Conservation (phyloP, 2,888 invertebrate genomes). For the Euclidia mi region DNA sequence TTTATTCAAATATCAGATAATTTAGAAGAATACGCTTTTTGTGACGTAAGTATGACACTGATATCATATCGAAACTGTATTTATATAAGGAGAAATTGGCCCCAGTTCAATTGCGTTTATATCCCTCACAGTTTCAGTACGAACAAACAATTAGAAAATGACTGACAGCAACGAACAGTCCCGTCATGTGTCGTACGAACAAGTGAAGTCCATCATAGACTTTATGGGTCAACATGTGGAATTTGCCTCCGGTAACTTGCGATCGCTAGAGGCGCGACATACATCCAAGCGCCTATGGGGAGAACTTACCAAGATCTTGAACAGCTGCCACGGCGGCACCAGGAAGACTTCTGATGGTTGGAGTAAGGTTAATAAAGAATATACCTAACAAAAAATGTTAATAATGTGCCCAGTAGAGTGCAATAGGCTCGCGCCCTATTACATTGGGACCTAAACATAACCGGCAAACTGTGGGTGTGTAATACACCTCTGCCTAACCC, state of each 20-base stretch:
- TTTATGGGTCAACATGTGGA: slow-evolving; percentile 78
- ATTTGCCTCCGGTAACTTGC: slow-evolving; percentile 71
- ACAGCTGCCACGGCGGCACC: slow-evolving; percentile 65
- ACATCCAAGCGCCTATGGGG: slow-evolving; percentile 74
- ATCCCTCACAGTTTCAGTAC: no score
- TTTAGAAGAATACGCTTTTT: no score
- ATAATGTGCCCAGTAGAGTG: neutral
- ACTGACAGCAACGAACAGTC: slow-evolving; percentile 50
- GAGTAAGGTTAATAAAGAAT: slow-evolving; percentile 72
- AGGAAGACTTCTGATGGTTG: slow-evolving; percentile 74
- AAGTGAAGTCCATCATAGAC: slow-evolving; percentile 74
- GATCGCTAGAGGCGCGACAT: slow-evolving; percentile 72
- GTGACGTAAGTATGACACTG: no score
- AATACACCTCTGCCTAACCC: no score
- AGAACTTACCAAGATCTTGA: slow-evolving; percentile 70
- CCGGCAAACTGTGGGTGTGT: no score
- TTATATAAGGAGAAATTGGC: no score
- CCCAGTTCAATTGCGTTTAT: no score
- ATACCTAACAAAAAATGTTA: neutral
- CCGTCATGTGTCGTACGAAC: slow-evolving; percentile 72
- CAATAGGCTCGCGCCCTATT: no score
- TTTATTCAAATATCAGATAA: no score
- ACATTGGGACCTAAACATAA: no score
- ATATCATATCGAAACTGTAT: no score
- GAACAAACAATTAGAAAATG: slow-evolving; percentile 34